phyloP scores from a whole-genome alignment of 2,888 invertebrate genomes.

The Mycalesis mineus region DNA sequence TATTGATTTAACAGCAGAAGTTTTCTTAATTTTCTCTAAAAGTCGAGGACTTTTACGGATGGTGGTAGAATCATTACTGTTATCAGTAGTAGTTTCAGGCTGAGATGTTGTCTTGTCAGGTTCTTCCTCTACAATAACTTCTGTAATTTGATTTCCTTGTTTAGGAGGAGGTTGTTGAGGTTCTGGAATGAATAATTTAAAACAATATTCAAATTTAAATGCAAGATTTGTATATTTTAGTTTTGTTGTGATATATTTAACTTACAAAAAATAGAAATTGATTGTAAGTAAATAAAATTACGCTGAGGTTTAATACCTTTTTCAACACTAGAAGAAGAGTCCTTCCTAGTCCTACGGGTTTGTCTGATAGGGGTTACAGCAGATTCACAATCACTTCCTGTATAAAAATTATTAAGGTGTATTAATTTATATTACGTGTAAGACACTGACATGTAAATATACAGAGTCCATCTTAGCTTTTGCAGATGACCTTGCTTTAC shows the following conservation, averaged over 20 bases:
- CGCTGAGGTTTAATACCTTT: slow-evolving; percentile 53
- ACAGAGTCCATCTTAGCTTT: no score
- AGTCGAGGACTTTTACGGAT: slow-evolving; percentile 38
- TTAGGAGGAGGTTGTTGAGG: slow-evolving; percentile 32
- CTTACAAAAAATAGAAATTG: background rate
- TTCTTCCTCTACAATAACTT: slow-evolving; percentile 54
- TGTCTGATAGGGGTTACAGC: slow-evolving; percentile 50
- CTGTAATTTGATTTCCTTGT: slow-evolving; percentile 33
- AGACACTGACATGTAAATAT: no score
- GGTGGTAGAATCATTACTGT: slow-evolving; percentile 28
- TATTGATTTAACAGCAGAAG: background rate
- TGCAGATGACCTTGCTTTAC: no score
- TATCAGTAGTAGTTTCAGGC: slow-evolving; percentile 18
- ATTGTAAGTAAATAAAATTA: no score
- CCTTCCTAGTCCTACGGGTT: slow-evolving; percentile 54
- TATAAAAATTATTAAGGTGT: slow-evolving; percentile 31
- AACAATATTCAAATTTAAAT: background rate
- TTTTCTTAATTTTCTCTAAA: slow-evolving; percentile 36
- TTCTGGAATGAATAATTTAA: slow-evolving; percentile 33
- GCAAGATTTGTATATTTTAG: no score
- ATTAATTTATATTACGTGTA: no score
- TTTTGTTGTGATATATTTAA: no score
- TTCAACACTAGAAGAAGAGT: slow-evolving; percentile 59
- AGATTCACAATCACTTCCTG: slow-evolving; percentile 67
- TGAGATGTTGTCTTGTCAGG: slow-evolving; percentile 37